Evolutionary conservation across 2,113 vertebrate genomes (phyloP), one percentile per base, ranked within the genome.

Genomic region (Albula goreensis): DNA sequence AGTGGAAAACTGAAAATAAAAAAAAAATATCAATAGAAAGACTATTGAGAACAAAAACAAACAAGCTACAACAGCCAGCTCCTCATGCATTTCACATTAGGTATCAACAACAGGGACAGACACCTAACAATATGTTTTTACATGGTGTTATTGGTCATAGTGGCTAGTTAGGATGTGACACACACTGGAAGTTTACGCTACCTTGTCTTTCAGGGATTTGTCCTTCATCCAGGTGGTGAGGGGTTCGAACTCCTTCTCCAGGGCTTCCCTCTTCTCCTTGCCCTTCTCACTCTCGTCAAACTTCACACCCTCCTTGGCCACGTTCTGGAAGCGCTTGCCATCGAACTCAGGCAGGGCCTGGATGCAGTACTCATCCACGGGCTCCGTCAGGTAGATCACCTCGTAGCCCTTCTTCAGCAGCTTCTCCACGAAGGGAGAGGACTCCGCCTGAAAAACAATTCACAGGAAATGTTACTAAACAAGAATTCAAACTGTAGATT

Each of bases 391-490:
- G 88, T 99, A 99, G 81, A 99, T 95, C 31, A 99, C 98, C 93
- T 99, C 98, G n/a, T 99, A 98, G 82, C 98, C 98, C 87, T 98
- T 99, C 93, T 99, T 99, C 94, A 99, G 95, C 85, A 99, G 95
- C 9, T 91, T 94, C 90, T 99, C 98, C 49, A 99, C 98, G 83
- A 99, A 99, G 0, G 98, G 98, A 52, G 98, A 99, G 8, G 98
- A 97, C 90, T 99, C 97, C 0, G 97, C 98, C 98, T 99, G 83
- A 12, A 41, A 48, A 70, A 83, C 7, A 19, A 17, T 8, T 15
- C 19, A 12, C 48, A 22, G 48, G 53, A 22, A 41, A 41, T 41
- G 31, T 41, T 41, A 41, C 31, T 41, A 41, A 41, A 41, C 31
- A 41, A 41, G 31, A 41, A 41, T 1, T 41, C 31, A 41, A 41